Percentiles rank a stretch among this genome's conserved stretches.
Evolutionary conservation across 1,140 invertebrate genomes (phyloP).

Genomic region (Drosophila dunni): DNA sequence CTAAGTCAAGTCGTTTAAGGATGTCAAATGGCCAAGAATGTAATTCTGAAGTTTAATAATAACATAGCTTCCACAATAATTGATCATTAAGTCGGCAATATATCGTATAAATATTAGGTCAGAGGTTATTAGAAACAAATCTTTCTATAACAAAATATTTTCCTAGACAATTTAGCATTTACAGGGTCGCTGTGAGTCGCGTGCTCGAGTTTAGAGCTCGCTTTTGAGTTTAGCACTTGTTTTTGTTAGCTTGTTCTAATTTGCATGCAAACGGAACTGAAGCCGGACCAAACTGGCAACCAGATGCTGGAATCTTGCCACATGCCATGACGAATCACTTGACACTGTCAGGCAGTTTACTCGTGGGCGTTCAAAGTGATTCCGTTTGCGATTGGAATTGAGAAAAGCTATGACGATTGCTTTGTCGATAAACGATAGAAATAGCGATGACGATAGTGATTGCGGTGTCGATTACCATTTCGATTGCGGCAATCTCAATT

Average conservation of each 20-base stretch:
- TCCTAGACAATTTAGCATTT: no score
- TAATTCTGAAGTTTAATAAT: no score
- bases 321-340: slow-evolving; percentile 77
- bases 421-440: not conserved
- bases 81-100: no score
- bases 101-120: no score
- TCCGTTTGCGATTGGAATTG: slow-evolving; percentile 8
- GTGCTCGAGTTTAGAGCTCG: no score
- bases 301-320: slow-evolving; percentile 45
- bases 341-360: slow-evolving; percentile 47
- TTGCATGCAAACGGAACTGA: slow-evolving; percentile 79
- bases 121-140: no score
- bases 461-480: slow-evolving; percentile 16
- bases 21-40: no score
- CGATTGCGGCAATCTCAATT: slow-evolving; percentile 66
- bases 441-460: not conserved
- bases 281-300: slow-evolving; percentile 54
- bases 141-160: no score
- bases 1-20: no score
- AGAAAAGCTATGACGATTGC: slow-evolving; percentile 2
- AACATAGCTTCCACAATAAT: no score
- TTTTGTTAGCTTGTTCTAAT: slow-evolving; percentile 75
- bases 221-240: not conserved
- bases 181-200: no score
- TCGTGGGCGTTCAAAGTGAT: slow-evolving; percentile 54